These are phyloP conservation scores for Sterna hirundo DNA, from an alignment of 2,113 vertebrate species.

Conservation along the genomic window DNA sequence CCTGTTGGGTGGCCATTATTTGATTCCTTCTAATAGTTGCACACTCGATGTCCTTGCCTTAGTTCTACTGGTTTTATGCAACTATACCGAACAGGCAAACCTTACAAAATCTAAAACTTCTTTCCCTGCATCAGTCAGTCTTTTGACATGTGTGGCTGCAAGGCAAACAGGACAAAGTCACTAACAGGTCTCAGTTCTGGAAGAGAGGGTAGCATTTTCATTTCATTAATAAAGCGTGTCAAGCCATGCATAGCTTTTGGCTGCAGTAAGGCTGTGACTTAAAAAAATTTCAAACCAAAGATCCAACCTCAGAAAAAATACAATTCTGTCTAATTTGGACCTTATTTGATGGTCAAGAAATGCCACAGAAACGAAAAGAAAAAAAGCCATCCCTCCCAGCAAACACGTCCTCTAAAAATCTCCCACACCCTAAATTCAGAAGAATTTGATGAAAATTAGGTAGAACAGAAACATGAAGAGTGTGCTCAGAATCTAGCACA, in stretches of 20 bases:
- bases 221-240: not conserved
- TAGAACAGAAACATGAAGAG: not conserved
- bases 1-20: too few relatives aligned
- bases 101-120: not conserved
- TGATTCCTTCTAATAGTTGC: not conserved
- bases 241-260: not conserved
- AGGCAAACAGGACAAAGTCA: not conserved
- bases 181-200: not conserved
- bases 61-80: not conserved
- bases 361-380: not conserved
- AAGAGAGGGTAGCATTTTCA: not conserved
- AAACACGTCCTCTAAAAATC: accelerated
- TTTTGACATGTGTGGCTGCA: not conserved
- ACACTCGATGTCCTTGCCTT: not conserved
- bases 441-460: not conserved
- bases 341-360: not conserved
- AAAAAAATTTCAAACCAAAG: not conserved
- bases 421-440: not conserved
- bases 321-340: not conserved
- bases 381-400: not conserved
- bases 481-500: not conserved
- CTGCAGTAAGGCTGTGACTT: not conserved
- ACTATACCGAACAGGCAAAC: not conserved
- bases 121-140: not conserved
- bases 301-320: not conserved